Evolutionary conservation across 1,140 invertebrate species (phyloP).

Genomic region (Drosophila obscura): DNA sequence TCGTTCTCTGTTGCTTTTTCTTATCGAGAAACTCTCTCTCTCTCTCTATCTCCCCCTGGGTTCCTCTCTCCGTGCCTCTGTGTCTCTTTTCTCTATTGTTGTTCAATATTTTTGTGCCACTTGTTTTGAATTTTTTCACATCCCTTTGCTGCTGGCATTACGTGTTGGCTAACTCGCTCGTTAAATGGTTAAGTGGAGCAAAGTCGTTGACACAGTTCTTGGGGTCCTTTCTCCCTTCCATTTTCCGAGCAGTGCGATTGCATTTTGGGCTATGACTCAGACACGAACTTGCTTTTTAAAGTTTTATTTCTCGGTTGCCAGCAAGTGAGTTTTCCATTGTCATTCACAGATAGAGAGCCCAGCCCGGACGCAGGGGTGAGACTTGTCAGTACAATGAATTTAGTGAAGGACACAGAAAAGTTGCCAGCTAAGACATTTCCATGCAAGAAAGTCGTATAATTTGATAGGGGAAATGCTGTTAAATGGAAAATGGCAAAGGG

Average conservation of each 20-base stretch:
- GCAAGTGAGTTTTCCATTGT: background rate
- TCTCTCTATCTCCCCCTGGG: slow-evolving; percentile 1
- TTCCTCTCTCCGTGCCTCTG: background rate
- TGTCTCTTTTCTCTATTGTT: slow-evolving; percentile 51
- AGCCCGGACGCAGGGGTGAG: no score
- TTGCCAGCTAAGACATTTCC: background rate
- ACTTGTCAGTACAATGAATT: background rate
- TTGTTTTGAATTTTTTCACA: slow-evolving; percentile 79
- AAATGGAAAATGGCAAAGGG: background rate
- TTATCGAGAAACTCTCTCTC: slow-evolving; percentile 1
- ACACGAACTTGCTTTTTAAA: slow-evolving; percentile 33
- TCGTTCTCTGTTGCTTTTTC: slow-evolving; percentile 50
- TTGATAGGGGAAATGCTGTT: background rate
- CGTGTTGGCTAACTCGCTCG: slow-evolving; percentile 78
- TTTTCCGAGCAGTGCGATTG: slow-evolving; percentile 32
- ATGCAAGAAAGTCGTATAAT: background rate
- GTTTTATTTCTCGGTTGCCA: slow-evolving; percentile 14
- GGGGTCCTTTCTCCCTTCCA: slow-evolving; percentile 29
- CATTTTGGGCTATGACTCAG: slow-evolving; percentile 64
- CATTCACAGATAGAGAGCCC: no score
- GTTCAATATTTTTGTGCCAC: slow-evolving; percentile 79
- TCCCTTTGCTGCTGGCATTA: slow-evolving; percentile 63
- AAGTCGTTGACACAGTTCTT: slow-evolving; percentile 79
- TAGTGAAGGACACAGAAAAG: background rate
- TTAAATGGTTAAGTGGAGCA: slow-evolving; percentile 81